These are phyloP conservation scores for Calypte anna DNA, from an alignment of 2,113 vertebrate species.

Conservation along the genomic window DNA sequence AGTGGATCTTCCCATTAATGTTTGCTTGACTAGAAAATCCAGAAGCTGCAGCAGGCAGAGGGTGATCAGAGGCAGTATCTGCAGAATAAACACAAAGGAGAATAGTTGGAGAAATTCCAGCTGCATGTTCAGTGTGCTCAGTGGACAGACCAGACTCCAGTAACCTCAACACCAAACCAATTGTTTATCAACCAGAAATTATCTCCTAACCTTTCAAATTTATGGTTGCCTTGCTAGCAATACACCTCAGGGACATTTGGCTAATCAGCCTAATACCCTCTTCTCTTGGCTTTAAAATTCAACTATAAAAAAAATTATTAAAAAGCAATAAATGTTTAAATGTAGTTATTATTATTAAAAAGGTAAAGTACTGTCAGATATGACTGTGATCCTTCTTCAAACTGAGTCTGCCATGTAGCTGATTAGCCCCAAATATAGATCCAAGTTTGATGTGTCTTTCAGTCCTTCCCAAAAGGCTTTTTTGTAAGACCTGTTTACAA, in stretches of 20 bases:
- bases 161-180: background rate
- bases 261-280: background rate
- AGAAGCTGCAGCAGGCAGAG: background rate
- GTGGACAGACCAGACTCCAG: background rate
- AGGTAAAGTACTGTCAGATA: background rate
- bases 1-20: background rate
- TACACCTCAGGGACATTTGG: accelerated
- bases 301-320: background rate
- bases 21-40: background rate
- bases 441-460: background rate
- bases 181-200: background rate
- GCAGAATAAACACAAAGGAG: background rate
- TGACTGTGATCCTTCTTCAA: background rate
- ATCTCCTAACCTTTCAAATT: background rate
- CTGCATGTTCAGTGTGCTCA: background rate
- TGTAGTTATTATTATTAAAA: background rate
- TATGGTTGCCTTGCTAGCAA: background rate
- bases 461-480: background rate
- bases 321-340: background rate
- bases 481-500: background rate
- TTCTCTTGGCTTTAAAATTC: background rate
- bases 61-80: background rate
- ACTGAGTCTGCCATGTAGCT: background rate
- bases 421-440: background rate
- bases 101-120: background rate